phyloP scores from a whole-genome alignment of 2,113 vertebrate species.

The Phalacrocorax pelagicus region DNA sequence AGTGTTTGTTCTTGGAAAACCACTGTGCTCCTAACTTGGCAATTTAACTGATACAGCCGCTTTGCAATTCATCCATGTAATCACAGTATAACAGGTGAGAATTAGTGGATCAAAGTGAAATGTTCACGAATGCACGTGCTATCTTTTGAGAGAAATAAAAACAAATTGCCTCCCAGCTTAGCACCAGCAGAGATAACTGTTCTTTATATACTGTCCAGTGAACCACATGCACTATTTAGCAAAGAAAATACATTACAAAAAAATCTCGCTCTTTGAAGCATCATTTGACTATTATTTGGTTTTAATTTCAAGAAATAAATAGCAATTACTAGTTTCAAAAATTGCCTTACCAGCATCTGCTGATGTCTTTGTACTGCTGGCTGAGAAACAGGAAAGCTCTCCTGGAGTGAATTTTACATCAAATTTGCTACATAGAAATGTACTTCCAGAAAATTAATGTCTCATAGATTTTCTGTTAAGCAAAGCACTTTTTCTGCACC shows the following conservation, averaged over 20 bases:
- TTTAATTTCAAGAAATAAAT: conserved; percentile 2
- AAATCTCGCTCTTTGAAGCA: background rate
- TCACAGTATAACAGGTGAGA: conserved; percentile 55
- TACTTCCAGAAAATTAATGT: background rate
- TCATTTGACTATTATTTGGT: background rate
- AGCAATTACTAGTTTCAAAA: background rate
- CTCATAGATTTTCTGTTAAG: background rate
- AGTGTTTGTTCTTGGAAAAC: conserved; percentile 33
- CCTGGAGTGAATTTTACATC: background rate
- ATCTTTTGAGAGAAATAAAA: conserved; percentile 46
- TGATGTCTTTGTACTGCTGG: background rate
- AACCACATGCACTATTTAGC: conserved; percentile 2
- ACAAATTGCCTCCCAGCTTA: conserved; percentile 1
- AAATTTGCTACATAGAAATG: background rate
- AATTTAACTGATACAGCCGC: conserved; percentile 17
- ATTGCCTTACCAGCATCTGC: background rate
- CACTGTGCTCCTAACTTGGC: conserved; percentile 15
- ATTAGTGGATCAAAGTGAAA: conserved; percentile 51
- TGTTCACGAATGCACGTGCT: background rate
- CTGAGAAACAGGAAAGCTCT: background rate
- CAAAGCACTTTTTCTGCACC: fast-evolving
- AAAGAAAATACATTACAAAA: conserved; percentile 4
- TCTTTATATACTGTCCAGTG: background rate
- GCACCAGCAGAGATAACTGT: background rate
- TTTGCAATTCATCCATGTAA: conserved; percentile 60